These are phyloP conservation scores for Ceratotherium simum DNA, from an alignment of 2,113 vertebrate species.

Conservation along the genomic window DNA sequence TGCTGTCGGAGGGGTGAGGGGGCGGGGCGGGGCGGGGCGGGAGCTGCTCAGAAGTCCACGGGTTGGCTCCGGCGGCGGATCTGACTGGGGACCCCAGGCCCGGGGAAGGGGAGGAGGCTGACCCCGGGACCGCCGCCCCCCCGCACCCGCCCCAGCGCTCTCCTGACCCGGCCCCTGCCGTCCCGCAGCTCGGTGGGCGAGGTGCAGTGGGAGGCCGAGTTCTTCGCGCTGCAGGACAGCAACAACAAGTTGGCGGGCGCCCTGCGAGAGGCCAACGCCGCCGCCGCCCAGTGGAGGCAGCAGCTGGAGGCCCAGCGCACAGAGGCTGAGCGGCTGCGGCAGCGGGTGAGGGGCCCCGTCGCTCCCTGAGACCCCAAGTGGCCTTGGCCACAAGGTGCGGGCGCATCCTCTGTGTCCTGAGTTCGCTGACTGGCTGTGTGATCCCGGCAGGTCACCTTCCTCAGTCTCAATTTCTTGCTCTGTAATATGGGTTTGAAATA, in stretches of 20 bases:
- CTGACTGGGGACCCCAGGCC: not conserved
- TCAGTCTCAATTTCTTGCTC: not conserved
- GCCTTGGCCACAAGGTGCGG: not conserved
- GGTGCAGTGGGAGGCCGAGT: conserved; percentile 96
- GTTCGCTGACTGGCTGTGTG: not conserved
- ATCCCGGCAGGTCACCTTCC: not conserved
- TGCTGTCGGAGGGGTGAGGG: conserved; percentile 96
- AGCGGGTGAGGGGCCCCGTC: conserved; percentile 87
- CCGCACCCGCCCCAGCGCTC: not conserved
- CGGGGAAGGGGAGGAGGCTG: no score
- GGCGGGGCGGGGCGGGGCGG: not conserved
- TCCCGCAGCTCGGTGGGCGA: conserved; percentile 94
- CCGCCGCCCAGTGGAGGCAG: conserved; percentile 97
- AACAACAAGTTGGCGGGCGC: conserved; percentile 95
- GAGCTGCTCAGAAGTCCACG: not conserved
- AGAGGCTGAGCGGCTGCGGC: conserved; percentile 93
- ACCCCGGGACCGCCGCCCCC: no score
- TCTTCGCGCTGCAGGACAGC: conserved; percentile 98
- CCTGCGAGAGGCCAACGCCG: conserved; percentile 95
- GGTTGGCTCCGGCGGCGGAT: not conserved
- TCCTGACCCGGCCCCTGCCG: accelerated
- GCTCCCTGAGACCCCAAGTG: not conserved
- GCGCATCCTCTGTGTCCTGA: no score
- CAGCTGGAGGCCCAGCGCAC: conserved; percentile 95
- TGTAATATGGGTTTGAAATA: not conserved